Evolutionary conservation across 2,113 vertebrate genomes (phyloP).

Genomic region (Oplegnathus fasciatus): DNA sequence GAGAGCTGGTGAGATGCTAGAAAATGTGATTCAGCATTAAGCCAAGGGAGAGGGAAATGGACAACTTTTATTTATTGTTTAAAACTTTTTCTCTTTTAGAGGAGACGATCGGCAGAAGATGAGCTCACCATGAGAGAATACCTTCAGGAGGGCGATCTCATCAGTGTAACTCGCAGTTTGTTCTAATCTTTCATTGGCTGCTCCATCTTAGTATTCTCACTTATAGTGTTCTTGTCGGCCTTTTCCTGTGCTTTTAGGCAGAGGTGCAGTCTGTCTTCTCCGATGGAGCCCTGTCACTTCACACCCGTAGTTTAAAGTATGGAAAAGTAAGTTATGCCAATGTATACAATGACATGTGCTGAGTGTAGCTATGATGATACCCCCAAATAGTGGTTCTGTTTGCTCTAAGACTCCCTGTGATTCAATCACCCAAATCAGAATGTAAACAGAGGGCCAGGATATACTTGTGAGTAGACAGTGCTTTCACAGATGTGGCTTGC

Average conservation of each 20-base stretch:
- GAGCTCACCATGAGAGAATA: slow-evolving; percentile 97
- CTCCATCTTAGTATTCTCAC: neutral
- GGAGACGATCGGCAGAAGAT: slow-evolving; percentile 94
- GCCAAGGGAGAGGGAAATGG: neutral
- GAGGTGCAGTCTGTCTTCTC: slow-evolving; percentile 97
- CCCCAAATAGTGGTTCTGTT: neutral
- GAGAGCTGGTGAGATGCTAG: slow-evolving; percentile 91
- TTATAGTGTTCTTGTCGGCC: slow-evolving; percentile 68
- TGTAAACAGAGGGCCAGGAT: neutral
- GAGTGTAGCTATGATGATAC: neutral
- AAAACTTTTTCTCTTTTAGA: slow-evolving; percentile 80
- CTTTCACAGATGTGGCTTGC: neutral
- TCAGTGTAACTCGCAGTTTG: slow-evolving; percentile 88
- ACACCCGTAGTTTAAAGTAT: slow-evolving; percentile 96
- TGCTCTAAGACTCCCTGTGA: neutral
- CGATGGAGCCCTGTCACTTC: slow-evolving; percentile 93
- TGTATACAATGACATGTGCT: neutral
- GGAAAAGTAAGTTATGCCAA: slow-evolving; percentile 89
- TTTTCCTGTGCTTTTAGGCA: slow-evolving; percentile 85
- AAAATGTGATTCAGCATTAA: neutral
- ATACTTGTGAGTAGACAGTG: neutral
- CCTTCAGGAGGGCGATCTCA: slow-evolving; percentile 96
- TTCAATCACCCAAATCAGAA: neutral
- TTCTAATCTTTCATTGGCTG: neutral
- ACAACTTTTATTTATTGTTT: slow-evolving; percentile 3